Evolutionary conservation across 2,113 vertebrate species (phyloP).

Genomic region (Meleagris gallopavo): DNA sequence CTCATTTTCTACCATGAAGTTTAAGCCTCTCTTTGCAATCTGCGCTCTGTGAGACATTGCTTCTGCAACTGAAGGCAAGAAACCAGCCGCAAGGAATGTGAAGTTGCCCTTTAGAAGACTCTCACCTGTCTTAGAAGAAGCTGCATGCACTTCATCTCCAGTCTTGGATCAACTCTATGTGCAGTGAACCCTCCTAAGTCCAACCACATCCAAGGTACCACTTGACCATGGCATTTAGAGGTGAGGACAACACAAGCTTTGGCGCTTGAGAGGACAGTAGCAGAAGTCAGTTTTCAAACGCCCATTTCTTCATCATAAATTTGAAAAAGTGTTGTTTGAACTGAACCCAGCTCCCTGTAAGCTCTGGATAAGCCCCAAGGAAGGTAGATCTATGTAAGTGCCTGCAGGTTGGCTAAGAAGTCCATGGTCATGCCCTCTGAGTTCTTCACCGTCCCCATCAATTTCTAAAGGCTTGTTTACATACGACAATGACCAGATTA

Average conservation of each 20-base stretch:
- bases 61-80: not conserved
- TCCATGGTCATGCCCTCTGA: not conserved
- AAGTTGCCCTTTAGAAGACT: not conserved
- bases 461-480: conserved; percentile 16
- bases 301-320: conserved; percentile 30
- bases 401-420: conserved; percentile 48
- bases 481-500: conserved; percentile 37
- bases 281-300: not conserved
- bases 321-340: not conserved
- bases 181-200: not conserved
- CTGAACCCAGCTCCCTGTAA: not conserved
- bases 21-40: not conserved
- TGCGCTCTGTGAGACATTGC: fast-evolving
- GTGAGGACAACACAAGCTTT: not conserved
- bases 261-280: not conserved
- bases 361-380: conserved; percentile 11
- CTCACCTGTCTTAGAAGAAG: not conserved
- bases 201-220: not conserved
- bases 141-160: not conserved
- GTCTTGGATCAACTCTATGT: not conserved
- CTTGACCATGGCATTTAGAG: not conserved
- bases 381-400: not conserved
- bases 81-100: not conserved
- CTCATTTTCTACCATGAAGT: not conserved
- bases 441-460: conserved; percentile 14